phyloP scores from a whole-genome alignment of 2,888 invertebrate genomes.

The Ditylenchus weischeri region DNA sequence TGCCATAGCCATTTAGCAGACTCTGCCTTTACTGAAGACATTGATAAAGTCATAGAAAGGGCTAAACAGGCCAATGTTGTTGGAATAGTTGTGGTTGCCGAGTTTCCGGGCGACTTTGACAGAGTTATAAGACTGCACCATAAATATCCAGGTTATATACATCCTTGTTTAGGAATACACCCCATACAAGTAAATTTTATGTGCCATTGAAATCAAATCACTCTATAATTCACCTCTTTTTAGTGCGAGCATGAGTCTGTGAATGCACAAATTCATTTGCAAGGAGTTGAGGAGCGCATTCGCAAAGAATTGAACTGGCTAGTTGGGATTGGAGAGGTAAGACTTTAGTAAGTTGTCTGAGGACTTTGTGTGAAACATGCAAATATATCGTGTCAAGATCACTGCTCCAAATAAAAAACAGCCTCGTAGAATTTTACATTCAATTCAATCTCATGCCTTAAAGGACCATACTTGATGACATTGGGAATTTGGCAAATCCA shows the following conservation, averaged over 20 bases:
- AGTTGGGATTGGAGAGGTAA: constrained; percentile 61
- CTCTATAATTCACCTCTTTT: constrained; percentile 5
- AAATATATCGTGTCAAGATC: constrained; percentile 12
- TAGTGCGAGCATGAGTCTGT: constrained; percentile 27
- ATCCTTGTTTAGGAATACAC: constrained; percentile 58
- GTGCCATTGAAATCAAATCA: background rate
- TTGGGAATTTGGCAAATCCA: too few species aligned
- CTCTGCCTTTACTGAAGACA: constrained; percentile 47
- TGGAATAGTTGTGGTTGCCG: constrained; percentile 49
- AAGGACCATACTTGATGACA: too few species aligned
- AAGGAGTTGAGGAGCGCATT: constrained; percentile 55
- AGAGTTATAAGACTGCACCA: constrained; percentile 42
- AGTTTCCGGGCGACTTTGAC: constrained; percentile 47
- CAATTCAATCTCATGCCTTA: too few species aligned
- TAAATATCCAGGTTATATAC: constrained; percentile 40
- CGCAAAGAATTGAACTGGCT: constrained; percentile 55
- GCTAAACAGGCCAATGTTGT: constrained; percentile 45
- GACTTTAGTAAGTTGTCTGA: background rate
- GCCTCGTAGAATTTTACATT: too few species aligned
- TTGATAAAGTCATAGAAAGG: constrained; percentile 40
- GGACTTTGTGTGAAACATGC: background rate
- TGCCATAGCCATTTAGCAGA: constrained; percentile 54
- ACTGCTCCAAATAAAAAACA: too few species aligned
- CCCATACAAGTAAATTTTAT: constrained; percentile 54
- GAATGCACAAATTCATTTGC: constrained; percentile 51